Conservation (phyloP, 2,888 invertebrate genomes). For the Sialis lutaria region DNA sequence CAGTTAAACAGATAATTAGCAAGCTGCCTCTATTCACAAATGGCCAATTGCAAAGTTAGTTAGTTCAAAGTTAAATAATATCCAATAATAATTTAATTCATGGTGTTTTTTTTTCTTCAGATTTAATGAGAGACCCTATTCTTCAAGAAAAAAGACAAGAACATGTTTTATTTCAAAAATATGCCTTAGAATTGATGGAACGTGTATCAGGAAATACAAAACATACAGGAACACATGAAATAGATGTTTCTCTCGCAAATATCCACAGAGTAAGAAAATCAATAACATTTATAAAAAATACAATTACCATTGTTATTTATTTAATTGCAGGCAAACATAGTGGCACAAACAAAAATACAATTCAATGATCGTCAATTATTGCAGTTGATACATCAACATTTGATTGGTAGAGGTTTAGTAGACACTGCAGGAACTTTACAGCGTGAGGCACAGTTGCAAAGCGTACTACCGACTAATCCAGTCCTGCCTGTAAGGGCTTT, state of each 20-base stretch:
- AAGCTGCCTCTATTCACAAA: constrained; percentile 88
- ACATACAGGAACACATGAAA: constrained; percentile 51
- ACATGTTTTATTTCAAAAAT: constrained; percentile 89
- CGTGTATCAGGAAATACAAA: constrained; percentile 83
- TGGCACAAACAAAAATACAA: constrained; percentile 88
- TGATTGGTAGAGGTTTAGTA: constrained; percentile 53
- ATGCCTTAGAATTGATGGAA: constrained; percentile 79
- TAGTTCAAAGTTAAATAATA: not conserved
- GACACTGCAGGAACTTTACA: constrained; percentile 59
- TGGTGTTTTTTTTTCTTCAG: constrained; percentile 26
- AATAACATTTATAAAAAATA: constrained; percentile 1
- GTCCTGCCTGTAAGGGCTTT: constrained; percentile 14
- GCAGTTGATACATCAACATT: constrained; percentile 79
- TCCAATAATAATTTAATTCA: not conserved
- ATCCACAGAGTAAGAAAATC: constrained; percentile 55
- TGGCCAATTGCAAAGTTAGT: constrained; percentile 72
- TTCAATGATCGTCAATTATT: constrained; percentile 88
- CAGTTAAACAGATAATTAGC: constrained; percentile 84
- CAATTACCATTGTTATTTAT: constrained; percentile 6
- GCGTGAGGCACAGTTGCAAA: constrained; percentile 55
- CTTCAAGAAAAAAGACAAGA: constrained; percentile 90
- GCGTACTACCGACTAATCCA: constrained; percentile 26
- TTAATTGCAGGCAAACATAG: constrained; percentile 61
- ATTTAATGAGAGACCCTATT: constrained; percentile 89
- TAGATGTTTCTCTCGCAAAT: constrained; percentile 74